These are phyloP conservation scores for Takifugu flavidus DNA, from an alignment of 2,113 vertebrate species.

Conservation along the genomic window DNA sequence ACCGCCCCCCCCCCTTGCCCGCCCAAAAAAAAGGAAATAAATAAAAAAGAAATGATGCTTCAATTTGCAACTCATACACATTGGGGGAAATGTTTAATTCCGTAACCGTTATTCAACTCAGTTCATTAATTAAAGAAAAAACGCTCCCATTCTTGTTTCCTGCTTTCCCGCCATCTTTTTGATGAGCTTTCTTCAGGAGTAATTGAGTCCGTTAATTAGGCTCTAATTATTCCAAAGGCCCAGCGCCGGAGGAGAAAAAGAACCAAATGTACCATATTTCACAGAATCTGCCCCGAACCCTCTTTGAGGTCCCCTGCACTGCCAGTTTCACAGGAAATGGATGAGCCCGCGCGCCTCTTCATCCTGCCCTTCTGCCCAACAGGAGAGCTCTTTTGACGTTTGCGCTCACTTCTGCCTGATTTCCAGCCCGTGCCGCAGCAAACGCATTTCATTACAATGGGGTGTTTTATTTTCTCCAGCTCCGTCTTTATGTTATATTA, in stretches of 20 bases:
- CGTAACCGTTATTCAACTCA: constrained; percentile 76
- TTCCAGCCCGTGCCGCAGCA: constrained; percentile 63
- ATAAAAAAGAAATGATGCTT: constrained; percentile 37
- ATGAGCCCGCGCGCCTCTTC: constrained; percentile 71
- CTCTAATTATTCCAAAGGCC: constrained; percentile 79
- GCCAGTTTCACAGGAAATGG: constrained; percentile 72
- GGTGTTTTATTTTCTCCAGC: constrained; percentile 68
- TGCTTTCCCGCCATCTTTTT: constrained; percentile 75
- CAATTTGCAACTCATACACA: constrained; percentile 79
- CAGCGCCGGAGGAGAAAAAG: constrained; percentile 65
- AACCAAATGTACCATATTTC: constrained; percentile 72
- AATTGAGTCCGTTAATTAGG: constrained; percentile 82
- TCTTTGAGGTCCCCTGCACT: constrained; percentile 69
- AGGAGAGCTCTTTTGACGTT: constrained; percentile 69
- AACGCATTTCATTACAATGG: constrained; percentile 76
- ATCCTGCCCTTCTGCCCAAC: constrained; percentile 66
- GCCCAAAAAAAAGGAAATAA: constrained; percentile 24
- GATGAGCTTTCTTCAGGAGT: constrained; percentile 81
- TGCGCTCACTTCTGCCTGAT: constrained; percentile 67
- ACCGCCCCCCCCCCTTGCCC: no score
- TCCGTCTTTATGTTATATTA: constrained; percentile 74
- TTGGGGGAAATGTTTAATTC: constrained; percentile 75
- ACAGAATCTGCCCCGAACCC: constrained; percentile 68
- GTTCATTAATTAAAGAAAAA: constrained; percentile 80
- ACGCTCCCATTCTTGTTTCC: constrained; percentile 63